Base-by-base conservation (phyloP, 1,140 invertebrate genomes). In the Coptotermes formosanus region DNA sequence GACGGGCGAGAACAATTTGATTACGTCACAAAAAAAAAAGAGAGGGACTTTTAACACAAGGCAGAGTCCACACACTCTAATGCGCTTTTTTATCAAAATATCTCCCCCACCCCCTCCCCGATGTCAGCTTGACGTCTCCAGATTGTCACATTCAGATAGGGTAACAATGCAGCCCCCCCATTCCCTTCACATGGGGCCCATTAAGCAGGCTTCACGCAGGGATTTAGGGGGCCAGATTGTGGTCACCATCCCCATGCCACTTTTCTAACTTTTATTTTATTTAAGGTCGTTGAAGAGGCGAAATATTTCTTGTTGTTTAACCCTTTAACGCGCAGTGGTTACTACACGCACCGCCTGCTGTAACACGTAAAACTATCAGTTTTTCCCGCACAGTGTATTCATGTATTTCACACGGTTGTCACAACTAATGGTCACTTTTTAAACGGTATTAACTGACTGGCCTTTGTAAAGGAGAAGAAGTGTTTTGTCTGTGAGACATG, bases 141-240 rank as follows among this genome's bases (percentile, higher is more conserved):
- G 64, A 75, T 75, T 75, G 64, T 75, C 64, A 75, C 64, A 75
- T 75, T 75, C 64, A 75, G 64, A 75, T 75, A 75, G 64, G 64
- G 14, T 75, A 75, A 75, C 64, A 75, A 75, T 75, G n/a, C 64
- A 75, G 30, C 64, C n/a, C 64, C 0, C 64, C n/a, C 64, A n/a
- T 9, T 25, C 52, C 64, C 64, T 75, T 12, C 64, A 30, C n/a
- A 75, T n/a, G n/a, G 64, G 64, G 25, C 64, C 64, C 64, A 75
- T 75, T 75, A 75, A 75, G n/a, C 25, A 75, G 25, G n/a, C 64
- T 75, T n/a, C 64, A 75, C 64, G 64, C 64, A 16, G 25, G 25
- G 64, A 75, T 75, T 75, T 75, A 75, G 25, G 64, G 64, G 25
- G 3, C n/a, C n/a, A 75, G 64, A 75, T 75, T 75, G 64, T 30